These are phyloP conservation scores for Drosophila niveifrons DNA, from an alignment of 2,888 invertebrate species.

Conservation along the genomic window DNA sequence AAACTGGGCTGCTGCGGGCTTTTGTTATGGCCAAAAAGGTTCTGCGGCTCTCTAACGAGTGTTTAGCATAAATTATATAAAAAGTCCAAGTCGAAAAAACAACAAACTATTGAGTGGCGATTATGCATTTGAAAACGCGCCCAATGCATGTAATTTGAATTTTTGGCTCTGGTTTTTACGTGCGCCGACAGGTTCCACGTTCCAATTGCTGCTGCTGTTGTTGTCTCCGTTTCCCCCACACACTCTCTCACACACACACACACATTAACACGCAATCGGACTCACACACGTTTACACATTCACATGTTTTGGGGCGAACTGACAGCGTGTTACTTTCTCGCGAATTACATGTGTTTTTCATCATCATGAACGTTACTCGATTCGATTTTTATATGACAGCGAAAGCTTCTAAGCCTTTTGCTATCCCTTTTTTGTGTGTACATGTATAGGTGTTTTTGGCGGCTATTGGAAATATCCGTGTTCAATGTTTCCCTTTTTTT, in stretches of 20 bases:
- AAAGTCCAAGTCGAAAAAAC: slow-evolving; percentile 9
- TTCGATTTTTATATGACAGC: slow-evolving; percentile 22
- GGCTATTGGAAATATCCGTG: slow-evolving; percentile 35
- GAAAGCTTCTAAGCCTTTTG: slow-evolving; percentile 20
- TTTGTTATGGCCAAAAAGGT: slow-evolving; percentile 51
- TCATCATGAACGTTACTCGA: slow-evolving; percentile 20
- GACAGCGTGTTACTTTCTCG: slow-evolving; percentile 82
- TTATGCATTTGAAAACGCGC: slow-evolving; percentile 77
- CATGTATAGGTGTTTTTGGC: slow-evolving; percentile 33
- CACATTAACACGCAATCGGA: slow-evolving; percentile 46
- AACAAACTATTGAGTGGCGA: slow-evolving; percentile 32
- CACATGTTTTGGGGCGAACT: slow-evolving; percentile 65
- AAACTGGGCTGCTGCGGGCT: slow-evolving; percentile 6
- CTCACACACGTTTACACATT: slow-evolving; percentile 32
- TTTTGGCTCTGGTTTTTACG: slow-evolving; percentile 76
- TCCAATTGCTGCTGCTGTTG: slow-evolving; percentile 57
- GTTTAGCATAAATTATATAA: slow-evolving; percentile 71
- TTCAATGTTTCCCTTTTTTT: slow-evolving; percentile 46
- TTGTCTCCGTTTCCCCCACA: slow-evolving; percentile 51
- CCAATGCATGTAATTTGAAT: slow-evolving; percentile 75
- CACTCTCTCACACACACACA: slow-evolving; percentile 28
- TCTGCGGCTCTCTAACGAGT: slow-evolving; percentile 50
- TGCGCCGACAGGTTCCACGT: slow-evolving; percentile 75
- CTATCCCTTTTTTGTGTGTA: neutral
- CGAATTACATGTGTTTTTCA: slow-evolving; percentile 80